Conservation (phyloP, 2,797 vertebrate genomes). For the Gallinago solitaria region DNA sequence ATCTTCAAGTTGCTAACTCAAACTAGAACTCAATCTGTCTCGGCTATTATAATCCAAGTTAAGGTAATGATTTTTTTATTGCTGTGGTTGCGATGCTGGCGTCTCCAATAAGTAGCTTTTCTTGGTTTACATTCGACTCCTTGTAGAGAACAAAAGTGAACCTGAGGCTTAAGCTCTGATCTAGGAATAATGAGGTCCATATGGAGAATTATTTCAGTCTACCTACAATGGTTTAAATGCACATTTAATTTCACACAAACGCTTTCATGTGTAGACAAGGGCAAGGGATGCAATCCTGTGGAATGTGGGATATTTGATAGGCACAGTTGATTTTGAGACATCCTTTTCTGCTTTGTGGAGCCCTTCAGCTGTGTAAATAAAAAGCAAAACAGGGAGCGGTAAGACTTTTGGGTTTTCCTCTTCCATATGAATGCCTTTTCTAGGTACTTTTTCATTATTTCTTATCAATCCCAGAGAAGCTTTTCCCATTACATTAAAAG, state of each 20-base stretch:
- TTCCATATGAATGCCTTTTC: background rate
- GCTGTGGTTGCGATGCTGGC: background rate
- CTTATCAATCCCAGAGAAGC: background rate
- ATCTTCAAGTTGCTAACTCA: background rate
- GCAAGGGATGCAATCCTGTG: background rate
- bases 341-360: background rate
- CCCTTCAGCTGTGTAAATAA: slow-evolving; percentile 33
- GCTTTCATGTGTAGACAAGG: background rate
- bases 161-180: background rate
- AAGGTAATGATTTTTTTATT: background rate
- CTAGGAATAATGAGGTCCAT: background rate
- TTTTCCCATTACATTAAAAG: background rate
- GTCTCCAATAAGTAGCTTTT: background rate
- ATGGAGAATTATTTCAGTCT: background rate
- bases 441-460: background rate
- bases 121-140: background rate
- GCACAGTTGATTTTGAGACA: background rate
- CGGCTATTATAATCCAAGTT: background rate
- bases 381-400: background rate
- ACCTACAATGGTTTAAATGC: background rate
- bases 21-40: background rate
- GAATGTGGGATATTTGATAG: background rate
- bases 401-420: background rate
- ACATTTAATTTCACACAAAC: background rate
- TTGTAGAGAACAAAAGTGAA: background rate